Evolutionary conservation across 2,888 invertebrate species (phyloP).

Genomic region (Caenorhabditis auriculariae): DNA sequence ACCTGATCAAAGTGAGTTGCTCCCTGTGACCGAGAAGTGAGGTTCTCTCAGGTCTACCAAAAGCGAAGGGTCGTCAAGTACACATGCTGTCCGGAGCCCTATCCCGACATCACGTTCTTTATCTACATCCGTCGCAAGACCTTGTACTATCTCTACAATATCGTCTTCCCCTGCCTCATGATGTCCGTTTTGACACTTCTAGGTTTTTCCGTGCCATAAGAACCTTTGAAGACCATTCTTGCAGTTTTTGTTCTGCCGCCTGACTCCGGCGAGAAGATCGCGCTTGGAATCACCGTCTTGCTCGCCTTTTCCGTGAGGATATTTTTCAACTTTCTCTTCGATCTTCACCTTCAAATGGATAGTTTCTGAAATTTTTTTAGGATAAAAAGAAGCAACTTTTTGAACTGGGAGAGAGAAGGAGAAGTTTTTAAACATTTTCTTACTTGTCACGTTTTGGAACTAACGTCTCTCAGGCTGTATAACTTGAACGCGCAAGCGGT

Average conservation of each 20-base stretch:
- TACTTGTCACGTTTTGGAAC: too few relatives aligned
- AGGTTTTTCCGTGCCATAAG: too few relatives aligned
- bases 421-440: too few relatives aligned
- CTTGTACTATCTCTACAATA: conserved; percentile 66
- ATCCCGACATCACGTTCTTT: conserved; percentile 70
- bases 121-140: conserved; percentile 66
- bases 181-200: conserved; percentile 71
- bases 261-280: conserved; percentile 67
- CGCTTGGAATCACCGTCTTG: conserved; percentile 69
- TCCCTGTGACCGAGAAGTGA: too few relatives aligned
- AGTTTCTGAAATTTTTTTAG: too few relatives aligned
- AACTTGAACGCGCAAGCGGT: too few relatives aligned
- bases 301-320: conserved; percentile 70
- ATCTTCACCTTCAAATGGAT: too few relatives aligned
- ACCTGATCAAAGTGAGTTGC: conserved; percentile 66
- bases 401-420: too few relatives aligned
- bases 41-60: too few relatives aligned
- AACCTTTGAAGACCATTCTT: conserved; percentile 1
- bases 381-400: too few relatives aligned
- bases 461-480: too few relatives aligned
- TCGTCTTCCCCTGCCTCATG: conserved; percentile 70
- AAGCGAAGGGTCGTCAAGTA: conserved; percentile 68
- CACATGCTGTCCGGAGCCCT: conserved; percentile 69
- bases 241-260: conserved; percentile 45
- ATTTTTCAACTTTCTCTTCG: too few relatives aligned